Evolutionary conservation across 2,113 vertebrate genomes (phyloP).

Genomic region (Thunnus thynnus): DNA sequence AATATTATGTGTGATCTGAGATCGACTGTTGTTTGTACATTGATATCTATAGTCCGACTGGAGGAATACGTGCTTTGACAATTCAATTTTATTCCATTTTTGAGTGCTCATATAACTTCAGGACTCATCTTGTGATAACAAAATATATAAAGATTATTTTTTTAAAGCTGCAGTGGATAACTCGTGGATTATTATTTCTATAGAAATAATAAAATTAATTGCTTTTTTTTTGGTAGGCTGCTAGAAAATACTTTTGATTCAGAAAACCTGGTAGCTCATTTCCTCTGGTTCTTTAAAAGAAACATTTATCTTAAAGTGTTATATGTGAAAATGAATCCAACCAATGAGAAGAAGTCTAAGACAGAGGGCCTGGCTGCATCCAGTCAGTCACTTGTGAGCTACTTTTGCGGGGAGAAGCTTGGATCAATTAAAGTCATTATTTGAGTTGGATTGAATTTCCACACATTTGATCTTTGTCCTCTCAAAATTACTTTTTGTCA

Average conservation of each 20-base stretch:
- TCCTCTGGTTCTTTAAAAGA: no score
- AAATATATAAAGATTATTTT: background rate
- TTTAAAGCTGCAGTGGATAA: background rate
- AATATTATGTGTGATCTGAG: background rate
- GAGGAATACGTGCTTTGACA: background rate
- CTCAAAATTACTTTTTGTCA: background rate
- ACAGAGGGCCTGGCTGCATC: background rate
- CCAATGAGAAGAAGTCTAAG: background rate
- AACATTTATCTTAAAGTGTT: background rate
- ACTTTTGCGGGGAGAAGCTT: no score
- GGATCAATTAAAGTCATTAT: background rate
- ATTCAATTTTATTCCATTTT: background rate
- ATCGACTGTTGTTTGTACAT: background rate
- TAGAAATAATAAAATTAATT: background rate
- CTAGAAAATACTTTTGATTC: no score
- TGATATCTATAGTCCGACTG: background rate
- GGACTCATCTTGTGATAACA: background rate
- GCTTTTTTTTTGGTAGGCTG: no score
- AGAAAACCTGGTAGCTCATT: no score
- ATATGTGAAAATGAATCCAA: no score
- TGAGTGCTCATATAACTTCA: background rate
- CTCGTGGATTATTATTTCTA: background rate
- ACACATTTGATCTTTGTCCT: background rate
- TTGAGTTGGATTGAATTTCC: background rate
- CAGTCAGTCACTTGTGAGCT: background rate